Evolutionary conservation across 2,888 invertebrate genomes (phyloP).

Genomic region (Formica aserva): DNA sequence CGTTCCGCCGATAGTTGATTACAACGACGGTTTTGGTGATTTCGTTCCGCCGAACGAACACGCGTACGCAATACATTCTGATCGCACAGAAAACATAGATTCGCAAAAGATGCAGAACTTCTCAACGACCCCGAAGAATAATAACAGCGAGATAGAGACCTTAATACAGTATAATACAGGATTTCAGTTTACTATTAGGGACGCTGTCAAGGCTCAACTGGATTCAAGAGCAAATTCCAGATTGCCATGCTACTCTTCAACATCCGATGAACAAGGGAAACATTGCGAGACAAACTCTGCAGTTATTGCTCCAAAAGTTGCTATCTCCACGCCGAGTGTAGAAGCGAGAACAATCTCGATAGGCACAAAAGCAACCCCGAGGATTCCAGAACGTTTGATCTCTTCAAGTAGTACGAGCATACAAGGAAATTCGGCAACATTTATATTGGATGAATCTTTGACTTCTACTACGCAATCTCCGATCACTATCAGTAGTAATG

Average conservation of each 20-base stretch:
- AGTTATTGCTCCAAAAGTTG: neutral
- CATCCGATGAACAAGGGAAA: neutral
- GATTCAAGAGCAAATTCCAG: neutral
- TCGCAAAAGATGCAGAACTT: neutral
- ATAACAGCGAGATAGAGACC: conserved; percentile 12
- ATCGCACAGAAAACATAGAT: neutral
- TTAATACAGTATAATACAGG: neutral
- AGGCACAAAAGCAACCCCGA: neutral
- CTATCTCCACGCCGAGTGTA: conserved; percentile 10
- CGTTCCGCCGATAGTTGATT: conserved; percentile 49
- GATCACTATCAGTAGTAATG: neutral
- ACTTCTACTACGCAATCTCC: neutral
- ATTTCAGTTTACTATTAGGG: conserved; percentile 17
- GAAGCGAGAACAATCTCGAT: neutral
- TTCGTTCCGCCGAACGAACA: neutral
- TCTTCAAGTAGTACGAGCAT: conserved; percentile 1
- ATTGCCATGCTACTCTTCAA: neutral
- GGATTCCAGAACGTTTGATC: neutral
- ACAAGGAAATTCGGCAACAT: neutral
- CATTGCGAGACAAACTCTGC: conserved; percentile 7
- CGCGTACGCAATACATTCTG: neutral
- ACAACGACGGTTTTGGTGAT: conserved; percentile 28
- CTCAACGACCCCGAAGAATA: neutral
- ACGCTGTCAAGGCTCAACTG: conserved; percentile 52
- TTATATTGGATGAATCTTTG: neutral